These are phyloP conservation scores for Trachelus tabidus DNA, from an alignment of 2,888 invertebrate species.

Conservation along the genomic window DNA sequence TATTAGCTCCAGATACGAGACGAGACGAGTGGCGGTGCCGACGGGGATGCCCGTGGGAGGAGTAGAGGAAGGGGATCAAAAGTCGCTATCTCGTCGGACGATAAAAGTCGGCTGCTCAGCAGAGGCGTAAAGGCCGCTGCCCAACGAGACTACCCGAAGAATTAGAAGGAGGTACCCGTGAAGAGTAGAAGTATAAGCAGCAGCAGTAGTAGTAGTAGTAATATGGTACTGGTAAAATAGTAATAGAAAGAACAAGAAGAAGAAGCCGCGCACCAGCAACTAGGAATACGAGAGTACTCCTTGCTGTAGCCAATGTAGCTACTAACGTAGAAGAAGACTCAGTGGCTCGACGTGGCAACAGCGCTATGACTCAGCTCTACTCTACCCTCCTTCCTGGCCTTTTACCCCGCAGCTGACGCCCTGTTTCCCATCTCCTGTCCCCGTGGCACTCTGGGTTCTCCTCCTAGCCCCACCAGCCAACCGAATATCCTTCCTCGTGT, in stretches of 20 bases:
- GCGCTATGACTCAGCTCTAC: constrained; percentile 64
- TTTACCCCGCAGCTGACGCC: constrained; percentile 61
- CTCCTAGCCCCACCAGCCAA: constrained; percentile 23
- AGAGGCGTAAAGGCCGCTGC: not conserved
- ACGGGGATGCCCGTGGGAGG: not conserved
- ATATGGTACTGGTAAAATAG: not conserved
- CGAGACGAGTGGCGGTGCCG: not conserved
- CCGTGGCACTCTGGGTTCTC: constrained; percentile 14
- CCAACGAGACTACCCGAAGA: not conserved
- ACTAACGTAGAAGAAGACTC: constrained; percentile 3
- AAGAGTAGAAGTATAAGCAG: not conserved
- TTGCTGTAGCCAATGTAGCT: not conserved
- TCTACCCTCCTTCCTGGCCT: constrained; percentile 32
- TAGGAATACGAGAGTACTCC: not conserved
- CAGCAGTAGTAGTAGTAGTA: too few species aligned
- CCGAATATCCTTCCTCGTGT: constrained; percentile 51
- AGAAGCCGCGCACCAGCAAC: not conserved
- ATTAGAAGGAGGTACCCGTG: not conserved
- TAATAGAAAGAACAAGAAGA: not conserved
- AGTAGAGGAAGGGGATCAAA: constrained; percentile 1
- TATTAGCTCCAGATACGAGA: not conserved
- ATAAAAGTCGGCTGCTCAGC: not conserved
- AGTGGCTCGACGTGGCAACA: constrained; percentile 57
- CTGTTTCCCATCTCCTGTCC: constrained; percentile 40
- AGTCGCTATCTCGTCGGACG: constrained; percentile 3